A percentile compares a stretch with the other conserved stretches of the same genome.
These are phyloP conservation scores for Lycaon pictus DNA, from an alignment of 2,113 vertebrate species.

Conservation along the genomic window DNA sequence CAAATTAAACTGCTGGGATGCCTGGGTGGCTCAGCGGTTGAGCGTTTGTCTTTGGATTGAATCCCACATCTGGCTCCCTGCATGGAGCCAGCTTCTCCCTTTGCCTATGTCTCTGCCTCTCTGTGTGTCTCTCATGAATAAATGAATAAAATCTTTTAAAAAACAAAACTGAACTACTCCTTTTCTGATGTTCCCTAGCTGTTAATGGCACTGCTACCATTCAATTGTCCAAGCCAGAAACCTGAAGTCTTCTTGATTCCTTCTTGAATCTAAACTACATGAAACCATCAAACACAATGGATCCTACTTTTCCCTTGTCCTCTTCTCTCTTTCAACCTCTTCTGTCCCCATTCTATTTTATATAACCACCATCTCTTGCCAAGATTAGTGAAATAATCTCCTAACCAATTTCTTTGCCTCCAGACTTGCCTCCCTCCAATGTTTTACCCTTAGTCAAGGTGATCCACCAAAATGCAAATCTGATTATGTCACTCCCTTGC, in stretches of 20 bases:
- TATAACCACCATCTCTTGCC: background rate
- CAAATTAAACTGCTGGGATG: background rate
- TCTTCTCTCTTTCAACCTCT: background rate
- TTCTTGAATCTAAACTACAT: constrained; percentile 1
- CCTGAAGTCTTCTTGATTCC: background rate
- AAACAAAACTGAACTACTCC: background rate
- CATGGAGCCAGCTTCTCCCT: too few species aligned
- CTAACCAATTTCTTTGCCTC: background rate
- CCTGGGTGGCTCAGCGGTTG: too few species aligned
- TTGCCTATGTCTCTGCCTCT: too few species aligned
- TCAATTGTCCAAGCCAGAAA: constrained; percentile 8
- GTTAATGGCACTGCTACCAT: background rate
- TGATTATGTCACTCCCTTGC: background rate
- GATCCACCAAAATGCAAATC: constrained; percentile 7
- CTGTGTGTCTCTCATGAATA: too few species aligned
- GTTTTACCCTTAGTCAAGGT: background rate
- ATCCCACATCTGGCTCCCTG: too few species aligned
- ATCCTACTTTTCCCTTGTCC: constrained; percentile 5
- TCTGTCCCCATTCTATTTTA: background rate
- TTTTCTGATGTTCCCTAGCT: background rate
- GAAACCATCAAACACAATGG: background rate
- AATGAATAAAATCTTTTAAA: too few species aligned
- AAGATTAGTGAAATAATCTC: background rate
- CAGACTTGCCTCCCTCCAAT: background rate
- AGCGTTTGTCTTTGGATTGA: too few species aligned